Evolutionary conservation across 1,140 invertebrate genomes (phyloP).

Genomic region (Orius laevigatus): DNA sequence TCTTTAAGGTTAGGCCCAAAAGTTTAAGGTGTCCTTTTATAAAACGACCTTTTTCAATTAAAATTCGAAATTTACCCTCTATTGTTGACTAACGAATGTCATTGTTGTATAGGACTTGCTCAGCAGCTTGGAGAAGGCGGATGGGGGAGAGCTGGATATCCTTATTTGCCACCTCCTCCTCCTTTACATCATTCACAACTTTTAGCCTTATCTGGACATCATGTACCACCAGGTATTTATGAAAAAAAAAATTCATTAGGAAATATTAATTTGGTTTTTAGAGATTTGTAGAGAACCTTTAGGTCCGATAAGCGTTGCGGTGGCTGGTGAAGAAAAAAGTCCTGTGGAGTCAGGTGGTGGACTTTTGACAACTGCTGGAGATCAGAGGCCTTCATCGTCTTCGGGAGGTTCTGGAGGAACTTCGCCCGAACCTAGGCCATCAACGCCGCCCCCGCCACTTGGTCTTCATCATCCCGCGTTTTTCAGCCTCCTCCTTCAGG

Average conservation of each 20-base stretch:
- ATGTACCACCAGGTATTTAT: constrained; percentile 12
- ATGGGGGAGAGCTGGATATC: constrained; percentile 14
- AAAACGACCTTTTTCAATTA: no score
- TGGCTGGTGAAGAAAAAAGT: constrained; percentile 12
- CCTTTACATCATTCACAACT: constrained; percentile 19
- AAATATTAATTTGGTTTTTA: not conserved
- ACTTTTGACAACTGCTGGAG: constrained; percentile 14
- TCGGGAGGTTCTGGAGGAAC: not conserved
- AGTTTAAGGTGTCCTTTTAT: no score
- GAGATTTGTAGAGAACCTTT: constrained; percentile 17
- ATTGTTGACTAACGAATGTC: no score
- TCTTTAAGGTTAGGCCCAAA: no score
- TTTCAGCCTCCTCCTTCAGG: constrained; percentile 42
- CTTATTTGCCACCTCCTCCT: constrained; percentile 17
- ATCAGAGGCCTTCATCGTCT: constrained; percentile 1
- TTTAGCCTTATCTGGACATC: constrained; percentile 15
- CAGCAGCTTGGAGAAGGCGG: constrained; percentile 17
- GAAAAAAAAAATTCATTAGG: constrained; percentile 4
- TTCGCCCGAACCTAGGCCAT: constrained; percentile 17
- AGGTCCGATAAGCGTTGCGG: constrained; percentile 18
- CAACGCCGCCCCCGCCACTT: constrained; percentile 29
- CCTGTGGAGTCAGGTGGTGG: constrained; percentile 9
- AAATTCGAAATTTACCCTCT: no score
- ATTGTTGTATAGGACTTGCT: constrained; percentile 17
- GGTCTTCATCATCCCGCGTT: constrained; percentile 28